phyloP scores from a whole-genome alignment of 2,888 invertebrate genomes.

The Xestia rhomboidea region DNA sequence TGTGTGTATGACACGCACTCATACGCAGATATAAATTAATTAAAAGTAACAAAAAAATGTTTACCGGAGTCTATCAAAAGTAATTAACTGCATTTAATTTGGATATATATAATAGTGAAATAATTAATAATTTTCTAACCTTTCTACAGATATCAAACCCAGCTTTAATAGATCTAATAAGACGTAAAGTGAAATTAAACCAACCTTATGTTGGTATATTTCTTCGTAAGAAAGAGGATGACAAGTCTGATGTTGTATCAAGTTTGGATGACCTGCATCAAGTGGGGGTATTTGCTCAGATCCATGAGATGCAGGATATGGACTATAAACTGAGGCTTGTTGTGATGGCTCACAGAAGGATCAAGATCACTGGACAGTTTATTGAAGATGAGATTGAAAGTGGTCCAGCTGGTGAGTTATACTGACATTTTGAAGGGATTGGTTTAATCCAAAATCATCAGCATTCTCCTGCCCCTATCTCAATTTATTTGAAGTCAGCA shows the following conservation, averaged over 20 bases:
- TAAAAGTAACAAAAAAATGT: too few species aligned
- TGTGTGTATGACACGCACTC: too few species aligned
- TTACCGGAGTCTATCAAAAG: too few species aligned
- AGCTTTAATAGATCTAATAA: slow-evolving; percentile 95
- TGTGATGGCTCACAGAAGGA: slow-evolving; percentile 98
- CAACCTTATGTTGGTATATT: slow-evolving; percentile 99
- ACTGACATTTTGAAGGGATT: not conserved
- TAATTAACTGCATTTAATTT: too few species aligned
- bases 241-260: slow-evolving; percentile 96
- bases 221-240: slow-evolving; percentile 97
- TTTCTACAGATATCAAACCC: slow-evolving; percentile 94
- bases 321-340: slow-evolving; percentile 97
- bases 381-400: slow-evolving; percentile 93
- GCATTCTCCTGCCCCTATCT: not conserved
- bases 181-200: slow-evolving; percentile 98
- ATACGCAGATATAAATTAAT: not conserved
- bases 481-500: not conserved
- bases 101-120: too few species aligned
- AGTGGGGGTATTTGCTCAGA: slow-evolving; percentile 99
- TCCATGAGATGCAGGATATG: slow-evolving; percentile 98
- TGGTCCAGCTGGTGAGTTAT: slow-evolving; percentile 87
- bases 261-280: slow-evolving; percentile 96
- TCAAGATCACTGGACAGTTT: slow-evolving; percentile 95
- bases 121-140: too few species aligned
- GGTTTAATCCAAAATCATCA: not conserved